These are phyloP conservation scores for Holotrichia oblita DNA, from an alignment of 1,140 invertebrate genomes.

Conservation along the genomic window DNA sequence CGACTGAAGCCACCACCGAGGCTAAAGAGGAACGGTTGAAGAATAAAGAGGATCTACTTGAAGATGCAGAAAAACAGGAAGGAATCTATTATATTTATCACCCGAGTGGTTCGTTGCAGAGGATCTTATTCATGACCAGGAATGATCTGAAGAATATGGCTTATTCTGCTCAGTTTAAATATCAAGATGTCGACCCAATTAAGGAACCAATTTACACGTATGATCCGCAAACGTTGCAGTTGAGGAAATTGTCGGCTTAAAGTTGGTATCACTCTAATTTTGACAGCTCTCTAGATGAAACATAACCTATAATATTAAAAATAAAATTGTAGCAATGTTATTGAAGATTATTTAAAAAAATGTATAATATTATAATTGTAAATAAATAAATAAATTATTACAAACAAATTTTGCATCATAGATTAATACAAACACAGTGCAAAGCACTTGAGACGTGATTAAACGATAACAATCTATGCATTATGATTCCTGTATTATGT, in stretches of 20 bases:
- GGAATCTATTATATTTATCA: constrained; percentile 67
- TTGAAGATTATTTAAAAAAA: too few species aligned
- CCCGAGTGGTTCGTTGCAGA: constrained; percentile 64
- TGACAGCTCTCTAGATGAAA: too few species aligned
- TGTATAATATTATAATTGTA: too few species aligned
- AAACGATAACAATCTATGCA: too few species aligned
- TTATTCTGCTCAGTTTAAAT: constrained; percentile 65
- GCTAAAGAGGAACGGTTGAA: constrained; percentile 43
- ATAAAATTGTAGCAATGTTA: too few species aligned
- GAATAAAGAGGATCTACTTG: constrained; percentile 36
- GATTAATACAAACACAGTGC: too few species aligned
- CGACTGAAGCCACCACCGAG: constrained; percentile 42
- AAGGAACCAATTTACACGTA: constrained; percentile 66
- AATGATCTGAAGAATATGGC: constrained; percentile 65
- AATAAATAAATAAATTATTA: too few species aligned
- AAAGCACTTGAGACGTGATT: too few species aligned
- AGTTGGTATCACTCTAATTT: too few species aligned
- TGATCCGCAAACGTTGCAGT: constrained; percentile 57
- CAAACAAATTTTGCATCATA: too few species aligned
- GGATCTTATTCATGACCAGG: constrained; percentile 63
- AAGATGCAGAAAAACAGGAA: constrained; percentile 52
- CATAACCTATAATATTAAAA: too few species aligned
- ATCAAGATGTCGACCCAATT: constrained; percentile 66
- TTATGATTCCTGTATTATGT: too few species aligned
- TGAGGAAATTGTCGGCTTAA: constrained; percentile 19